Evolutionary conservation across 2,888 invertebrate genomes (phyloP), one percentile per base, ranked within the genome.

Genomic region (Protophormia terraenovae): DNA sequence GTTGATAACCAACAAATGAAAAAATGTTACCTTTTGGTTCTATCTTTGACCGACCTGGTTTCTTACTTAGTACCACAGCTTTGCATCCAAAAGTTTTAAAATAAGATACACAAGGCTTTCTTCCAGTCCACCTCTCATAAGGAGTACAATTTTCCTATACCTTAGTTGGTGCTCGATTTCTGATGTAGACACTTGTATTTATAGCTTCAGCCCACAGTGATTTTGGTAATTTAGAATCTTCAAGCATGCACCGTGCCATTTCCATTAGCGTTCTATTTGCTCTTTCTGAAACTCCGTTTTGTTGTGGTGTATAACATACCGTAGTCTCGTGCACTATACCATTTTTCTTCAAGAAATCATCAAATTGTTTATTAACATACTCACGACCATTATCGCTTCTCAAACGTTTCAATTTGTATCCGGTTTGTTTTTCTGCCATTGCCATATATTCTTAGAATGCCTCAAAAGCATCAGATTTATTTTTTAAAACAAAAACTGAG

Each of bases 341-440:
- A 45, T 45, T 45, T 45, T 45, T 7, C 45, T 45, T 45, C 7
- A 45, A 45, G 16, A 45, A 45, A 64, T 41, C 24, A 41, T 41
- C 27, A 24, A 64, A 64, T 41, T 41, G 24, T n/a, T 38, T 35
- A 62, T 22, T 62, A 14, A 38, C 14, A 8, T 60, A 62, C 22
- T 62, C 62, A 62, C 62, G 64, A n/a, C 64, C 64, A 27, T 64
- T 64, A 64, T 64, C 64, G 8, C 64, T 64, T 41, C 41, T 64
- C 14, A 64, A 22, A 5, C 41, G 41, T 64, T 64, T 64, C 41
- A 64, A 64, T 41, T 64, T 41, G 64, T n/a, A 41, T 24, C 64
- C 24, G 41, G 24, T 64, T 22, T 62, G 60, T 14, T 62, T 38
- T 38, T 62, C 62, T 38, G 41, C 14, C 14, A 14, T 41, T 41